Evolutionary conservation across 2,888 invertebrate species (phyloP), one percentile per base, ranked within the genome.

Genomic region (Liposcelis brunnea): DNA sequence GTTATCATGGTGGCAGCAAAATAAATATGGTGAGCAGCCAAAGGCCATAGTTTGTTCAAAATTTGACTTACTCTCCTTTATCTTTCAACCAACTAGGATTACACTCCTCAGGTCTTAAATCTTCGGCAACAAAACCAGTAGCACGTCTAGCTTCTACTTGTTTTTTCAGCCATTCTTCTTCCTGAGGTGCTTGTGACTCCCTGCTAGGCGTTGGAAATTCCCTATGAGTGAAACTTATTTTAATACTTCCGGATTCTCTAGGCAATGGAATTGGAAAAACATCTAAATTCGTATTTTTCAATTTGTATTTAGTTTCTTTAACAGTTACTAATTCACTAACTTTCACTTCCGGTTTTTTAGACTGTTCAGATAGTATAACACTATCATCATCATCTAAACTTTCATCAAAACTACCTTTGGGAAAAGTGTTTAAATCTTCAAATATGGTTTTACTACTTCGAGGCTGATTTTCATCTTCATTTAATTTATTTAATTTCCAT

Each of bases 31-130:
- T n/a, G n/a, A n/a, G n/a, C n/a, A n/a, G n/a, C n/a, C n/a, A n/a
- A n/a, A n/a, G n/a, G n/a, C n/a, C n/a, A n/a, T n/a, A n/a, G n/a
- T n/a, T n/a, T n/a, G n/a, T n/a, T n/a, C n/a, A 26, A 34, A 33
- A 37, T 37, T 12, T 2, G 33, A 16, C 71, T 58, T 59, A 72
- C 71, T 81, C 77, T 42, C 85, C 87, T 62, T 86, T 87, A 49
- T 76, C 75, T 56, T 82, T 75, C 46, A 87, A 71, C 77, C 81
- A 87, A 49, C 77, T 71, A 0, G 86, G 85, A 61, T 86, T 81
- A 52, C 75, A 77, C 61, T 89, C 87, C 57, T 87, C 85, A 1
- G 79, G 75, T 32, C 77, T 66, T 2, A 83, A 65, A 57, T 83
- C 80, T 57, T 78, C 77, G 7, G 76, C 74, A 2, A 74, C 65